phyloP scores from a whole-genome alignment of 2,113 vertebrate species.

The Lophochroa leadbeateri region DNA sequence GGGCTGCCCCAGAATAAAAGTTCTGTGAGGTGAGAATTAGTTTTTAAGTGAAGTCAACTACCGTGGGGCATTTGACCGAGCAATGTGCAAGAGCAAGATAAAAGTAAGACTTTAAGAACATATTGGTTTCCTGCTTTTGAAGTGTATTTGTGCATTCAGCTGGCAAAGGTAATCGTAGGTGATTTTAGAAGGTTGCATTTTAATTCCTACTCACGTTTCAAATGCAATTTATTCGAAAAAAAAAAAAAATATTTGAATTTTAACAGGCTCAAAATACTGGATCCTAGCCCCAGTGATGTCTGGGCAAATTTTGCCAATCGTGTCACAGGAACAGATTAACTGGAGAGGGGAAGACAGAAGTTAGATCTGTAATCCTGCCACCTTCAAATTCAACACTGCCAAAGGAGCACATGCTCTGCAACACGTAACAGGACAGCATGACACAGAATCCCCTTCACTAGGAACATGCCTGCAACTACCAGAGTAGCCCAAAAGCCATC shows the following conservation, averaged over 20 bases:
- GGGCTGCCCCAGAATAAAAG: neutral
- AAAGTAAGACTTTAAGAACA: slow-evolving; percentile 20
- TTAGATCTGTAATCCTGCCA: neutral
- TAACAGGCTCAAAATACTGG: neutral
- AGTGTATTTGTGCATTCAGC: slow-evolving; percentile 46
- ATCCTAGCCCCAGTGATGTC: neutral
- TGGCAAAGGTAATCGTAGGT: neutral
- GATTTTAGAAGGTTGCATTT: slow-evolving; percentile 12
- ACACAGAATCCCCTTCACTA: neutral
- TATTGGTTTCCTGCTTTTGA: slow-evolving; percentile 34
- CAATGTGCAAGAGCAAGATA: slow-evolving; percentile 51
- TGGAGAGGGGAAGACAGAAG: neutral
- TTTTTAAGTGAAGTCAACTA: slow-evolving; percentile 20
- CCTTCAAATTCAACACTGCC: neutral
- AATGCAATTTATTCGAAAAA: neutral
- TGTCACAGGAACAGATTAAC: neutral
- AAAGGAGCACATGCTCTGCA: neutral
- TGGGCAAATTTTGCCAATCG: neutral
- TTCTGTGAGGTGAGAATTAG: neutral
- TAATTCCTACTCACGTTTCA: neutral
- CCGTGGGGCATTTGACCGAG: neutral
- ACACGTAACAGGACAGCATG: accelerated
- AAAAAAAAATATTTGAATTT: neutral
- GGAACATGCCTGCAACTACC: neutral
- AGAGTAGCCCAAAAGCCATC: neutral